Evolutionary conservation across 1,140 invertebrate genomes (phyloP).

Genomic region (Apis dorsata): DNA sequence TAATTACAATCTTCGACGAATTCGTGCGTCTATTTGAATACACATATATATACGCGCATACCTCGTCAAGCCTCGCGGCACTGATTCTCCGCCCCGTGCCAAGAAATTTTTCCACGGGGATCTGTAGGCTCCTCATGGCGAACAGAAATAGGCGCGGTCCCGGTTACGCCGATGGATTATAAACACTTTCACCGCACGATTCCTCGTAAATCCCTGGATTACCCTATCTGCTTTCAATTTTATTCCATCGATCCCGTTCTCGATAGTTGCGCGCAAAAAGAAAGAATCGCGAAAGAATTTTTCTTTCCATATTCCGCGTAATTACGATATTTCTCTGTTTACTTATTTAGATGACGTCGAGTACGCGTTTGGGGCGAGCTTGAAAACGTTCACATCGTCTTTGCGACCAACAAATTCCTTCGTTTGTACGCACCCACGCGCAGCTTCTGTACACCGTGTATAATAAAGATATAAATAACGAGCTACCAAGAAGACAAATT

Average conservation of each 20-base stretch:
- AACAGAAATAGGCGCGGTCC: constrained; percentile 28
- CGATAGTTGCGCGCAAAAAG: too few relatives aligned
- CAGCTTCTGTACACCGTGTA: too few relatives aligned
- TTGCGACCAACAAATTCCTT: too few relatives aligned
- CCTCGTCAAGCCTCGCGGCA: background rate
- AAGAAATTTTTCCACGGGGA: constrained; percentile 28
- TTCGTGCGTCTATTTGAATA: background rate
- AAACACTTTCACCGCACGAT: constrained; percentile 33
- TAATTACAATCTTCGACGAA: constrained; percentile 23
- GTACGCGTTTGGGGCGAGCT: too few relatives aligned
- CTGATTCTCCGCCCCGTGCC: constrained; percentile 24
- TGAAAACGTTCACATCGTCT: too few relatives aligned
- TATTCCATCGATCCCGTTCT: background rate
- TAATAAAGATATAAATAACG: too few relatives aligned
- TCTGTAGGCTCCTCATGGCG: background rate
- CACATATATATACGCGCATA: background rate
- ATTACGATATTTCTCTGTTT: too few relatives aligned
- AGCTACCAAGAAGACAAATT: too few relatives aligned
- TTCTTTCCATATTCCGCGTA: background rate
- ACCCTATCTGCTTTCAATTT: constrained; percentile 29
- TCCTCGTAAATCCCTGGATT: constrained; percentile 6
- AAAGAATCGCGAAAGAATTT: too few relatives aligned
- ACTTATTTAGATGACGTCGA: too few relatives aligned
- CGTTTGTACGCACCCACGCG: too few relatives aligned
- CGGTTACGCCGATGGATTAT: constrained; percentile 30